Conservation (phyloP, 1,140 invertebrate genomes). For the Heliothis virescens region DNA sequence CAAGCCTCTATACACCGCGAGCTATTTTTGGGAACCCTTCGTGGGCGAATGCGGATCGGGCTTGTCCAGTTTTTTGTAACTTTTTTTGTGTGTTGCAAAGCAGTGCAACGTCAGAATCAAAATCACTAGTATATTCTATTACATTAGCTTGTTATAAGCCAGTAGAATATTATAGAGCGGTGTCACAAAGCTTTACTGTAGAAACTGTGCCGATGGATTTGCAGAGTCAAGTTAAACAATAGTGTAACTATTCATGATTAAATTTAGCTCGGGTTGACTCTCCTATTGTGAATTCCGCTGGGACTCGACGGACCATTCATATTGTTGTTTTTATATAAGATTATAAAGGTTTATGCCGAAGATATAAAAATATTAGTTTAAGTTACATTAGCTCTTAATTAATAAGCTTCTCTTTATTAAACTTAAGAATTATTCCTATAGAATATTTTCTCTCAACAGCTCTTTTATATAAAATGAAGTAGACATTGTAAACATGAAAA, state of each 20-base stretch:
- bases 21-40: too few relatives aligned
- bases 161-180: neutral
- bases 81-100: too few relatives aligned
- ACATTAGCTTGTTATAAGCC: neutral
- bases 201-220: neutral
- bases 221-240: constrained; percentile 22
- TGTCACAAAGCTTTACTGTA: constrained; percentile 13
- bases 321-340: neutral
- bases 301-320: neutral
- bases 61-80: too few relatives aligned
- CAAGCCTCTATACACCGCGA: too few relatives aligned
- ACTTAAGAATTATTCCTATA: too few relatives aligned
- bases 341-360: neutral
- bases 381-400: too few relatives aligned
- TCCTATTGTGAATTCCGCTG: constrained; percentile 24
- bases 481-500: too few relatives aligned
- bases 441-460: too few relatives aligned
- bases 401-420: too few relatives aligned
- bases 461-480: too few relatives aligned
- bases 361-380: neutral
- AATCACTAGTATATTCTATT: neutral
- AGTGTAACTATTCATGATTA: constrained; percentile 25
- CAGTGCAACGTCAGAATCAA: too few relatives aligned
- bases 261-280: constrained; percentile 13
- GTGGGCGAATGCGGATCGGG: too few relatives aligned